Conservation (phyloP, 2,888 invertebrate species). For the Harpalus rufipes region DNA sequence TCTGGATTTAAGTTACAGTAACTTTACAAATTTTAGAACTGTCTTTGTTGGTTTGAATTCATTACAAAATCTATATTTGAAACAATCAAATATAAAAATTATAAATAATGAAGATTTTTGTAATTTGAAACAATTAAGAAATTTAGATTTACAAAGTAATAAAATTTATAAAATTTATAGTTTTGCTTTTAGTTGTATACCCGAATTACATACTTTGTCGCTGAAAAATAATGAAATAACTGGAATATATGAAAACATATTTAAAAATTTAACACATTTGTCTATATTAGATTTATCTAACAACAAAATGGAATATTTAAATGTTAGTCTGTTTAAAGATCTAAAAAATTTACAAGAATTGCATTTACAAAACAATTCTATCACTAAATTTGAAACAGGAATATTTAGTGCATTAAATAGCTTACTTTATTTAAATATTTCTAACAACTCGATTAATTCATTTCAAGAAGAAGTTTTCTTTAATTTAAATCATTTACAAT, state of each 20-base stretch:
- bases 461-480: slow-evolving; percentile 19
- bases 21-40: background rate
- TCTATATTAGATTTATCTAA: slow-evolving; percentile 23
- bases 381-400: slow-evolving; percentile 11
- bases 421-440: slow-evolving; percentile 25
- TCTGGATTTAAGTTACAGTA: slow-evolving; percentile 27
- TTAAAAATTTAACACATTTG: slow-evolving; percentile 5
- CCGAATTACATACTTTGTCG: background rate
- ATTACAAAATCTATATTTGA: slow-evolving; percentile 3
- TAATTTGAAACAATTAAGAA: slow-evolving; percentile 10
- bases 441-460: background rate
- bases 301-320: background rate
- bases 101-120: slow-evolving; percentile 13
- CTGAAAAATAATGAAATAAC: slow-evolving; percentile 9
- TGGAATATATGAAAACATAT: background rate
- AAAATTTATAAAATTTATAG: background rate
- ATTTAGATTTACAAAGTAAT: slow-evolving; percentile 23
- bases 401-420: slow-evolving; percentile 19
- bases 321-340: slow-evolving; percentile 2
- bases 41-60: slow-evolving; percentile 12
- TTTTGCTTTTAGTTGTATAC: background rate
- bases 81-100: background rate
- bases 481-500: slow-evolving; percentile 6
- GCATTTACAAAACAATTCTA: background rate
- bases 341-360: slow-evolving; percentile 1